Evolutionary conservation across 2,113 vertebrate species (phyloP).

Genomic region (Ctenodactylus gundi): DNA sequence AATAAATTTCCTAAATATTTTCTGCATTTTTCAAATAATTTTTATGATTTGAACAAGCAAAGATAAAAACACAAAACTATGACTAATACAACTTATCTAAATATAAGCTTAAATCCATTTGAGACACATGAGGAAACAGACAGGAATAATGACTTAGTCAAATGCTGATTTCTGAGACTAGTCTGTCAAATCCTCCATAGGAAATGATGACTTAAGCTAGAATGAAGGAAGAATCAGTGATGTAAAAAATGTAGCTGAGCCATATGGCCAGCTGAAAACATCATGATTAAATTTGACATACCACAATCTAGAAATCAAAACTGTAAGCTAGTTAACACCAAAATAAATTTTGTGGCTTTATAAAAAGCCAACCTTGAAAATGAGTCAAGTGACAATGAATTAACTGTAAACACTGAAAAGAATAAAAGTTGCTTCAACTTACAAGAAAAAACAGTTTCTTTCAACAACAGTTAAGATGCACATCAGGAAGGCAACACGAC

Average conservation of each 20-base stretch:
- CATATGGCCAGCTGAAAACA: neutral
- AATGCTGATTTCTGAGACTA: constrained; percentile 60
- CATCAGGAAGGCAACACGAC: neutral
- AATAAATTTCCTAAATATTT: neutral
- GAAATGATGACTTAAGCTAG: constrained; percentile 50
- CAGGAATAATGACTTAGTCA: constrained; percentile 43
- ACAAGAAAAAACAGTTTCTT: neutral
- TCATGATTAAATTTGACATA: constrained; percentile 71
- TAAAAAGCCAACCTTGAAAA: constrained; percentile 63
- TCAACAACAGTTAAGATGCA: neutral
- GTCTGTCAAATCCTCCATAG: constrained; percentile 48
- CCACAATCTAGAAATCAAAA: constrained; percentile 73
- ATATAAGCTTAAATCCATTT: constrained; percentile 33
- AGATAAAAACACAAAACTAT: neutral
- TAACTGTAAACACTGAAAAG: constrained; percentile 9
- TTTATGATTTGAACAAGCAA: constrained; percentile 4
- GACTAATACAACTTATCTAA: constrained; percentile 3
- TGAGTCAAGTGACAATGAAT: constrained; percentile 43
- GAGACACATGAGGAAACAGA: neutral
- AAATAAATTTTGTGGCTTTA: constrained; percentile 60
- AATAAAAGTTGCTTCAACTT: constrained; percentile 52
- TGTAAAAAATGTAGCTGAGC: constrained; percentile 53
- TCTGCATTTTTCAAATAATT: neutral
- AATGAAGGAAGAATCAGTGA: constrained; percentile 51
- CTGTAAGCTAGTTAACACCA: constrained; percentile 52